Evolutionary conservation across 2,113 vertebrate genomes (phyloP).

Genomic region (Circaetus gallicus): DNA sequence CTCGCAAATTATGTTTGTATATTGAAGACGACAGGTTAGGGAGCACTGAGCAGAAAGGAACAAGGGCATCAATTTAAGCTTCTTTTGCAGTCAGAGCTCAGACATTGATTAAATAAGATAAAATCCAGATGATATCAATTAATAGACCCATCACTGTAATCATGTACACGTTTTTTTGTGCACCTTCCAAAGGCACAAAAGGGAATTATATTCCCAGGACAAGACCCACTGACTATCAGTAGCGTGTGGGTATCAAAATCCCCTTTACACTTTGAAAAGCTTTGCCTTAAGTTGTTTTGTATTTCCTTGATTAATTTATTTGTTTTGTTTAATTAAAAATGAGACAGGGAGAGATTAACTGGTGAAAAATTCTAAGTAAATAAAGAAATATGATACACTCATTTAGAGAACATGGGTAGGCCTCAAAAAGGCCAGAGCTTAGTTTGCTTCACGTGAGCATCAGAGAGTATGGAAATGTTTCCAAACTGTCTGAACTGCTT

Average conservation of each 20-base stretch:
- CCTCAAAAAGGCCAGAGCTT: neutral
- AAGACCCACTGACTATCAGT: neutral
- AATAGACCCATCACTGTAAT: neutral
- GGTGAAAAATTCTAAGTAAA: neutral
- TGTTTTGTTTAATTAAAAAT: neutral
- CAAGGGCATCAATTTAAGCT: neutral
- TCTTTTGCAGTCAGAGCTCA: neutral
- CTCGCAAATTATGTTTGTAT: neutral
- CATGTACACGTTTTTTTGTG: neutral
- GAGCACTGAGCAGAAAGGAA: neutral
- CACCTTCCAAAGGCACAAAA: neutral
- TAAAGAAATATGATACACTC: neutral
- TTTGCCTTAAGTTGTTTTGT: neutral
- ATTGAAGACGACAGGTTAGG: neutral
- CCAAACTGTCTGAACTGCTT: neutral
- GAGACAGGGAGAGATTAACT: neutral
- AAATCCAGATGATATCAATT: constrained; percentile 18
- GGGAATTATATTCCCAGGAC: neutral
- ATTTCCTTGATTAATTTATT: neutral
- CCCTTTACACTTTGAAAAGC: neutral
- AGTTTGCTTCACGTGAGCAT: neutral
- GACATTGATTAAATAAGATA: neutral
- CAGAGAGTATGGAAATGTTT: neutral
- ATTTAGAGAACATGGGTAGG: neutral
- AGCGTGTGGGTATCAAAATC: neutral